Evolutionary conservation across 2,888 invertebrate genomes (phyloP).

Genomic region (Brachypterus glaber): DNA sequence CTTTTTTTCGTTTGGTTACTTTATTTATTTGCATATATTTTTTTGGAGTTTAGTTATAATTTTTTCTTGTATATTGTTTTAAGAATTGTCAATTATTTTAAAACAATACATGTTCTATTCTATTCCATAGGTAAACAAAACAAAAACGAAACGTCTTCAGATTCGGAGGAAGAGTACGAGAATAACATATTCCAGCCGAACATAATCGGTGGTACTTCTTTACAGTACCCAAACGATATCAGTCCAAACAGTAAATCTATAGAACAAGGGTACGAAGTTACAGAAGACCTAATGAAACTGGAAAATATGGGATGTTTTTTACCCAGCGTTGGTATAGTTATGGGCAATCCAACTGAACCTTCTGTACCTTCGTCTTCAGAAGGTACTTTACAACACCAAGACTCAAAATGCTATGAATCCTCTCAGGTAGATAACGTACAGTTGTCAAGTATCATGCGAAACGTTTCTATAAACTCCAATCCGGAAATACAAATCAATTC

Average conservation of each 20-base stretch:
- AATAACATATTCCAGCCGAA: slow-evolving; percentile 44
- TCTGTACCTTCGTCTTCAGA: slow-evolving; percentile 18
- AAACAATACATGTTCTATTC: too few species aligned
- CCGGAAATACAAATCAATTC: slow-evolving; percentile 39
- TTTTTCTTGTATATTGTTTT: too few species aligned
- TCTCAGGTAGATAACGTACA: slow-evolving; percentile 38
- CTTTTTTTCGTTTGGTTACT: too few species aligned
- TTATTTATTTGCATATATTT: too few species aligned
- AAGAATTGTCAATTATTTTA: too few species aligned
- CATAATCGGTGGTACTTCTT: slow-evolving; percentile 22
- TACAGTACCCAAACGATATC: slow-evolving; percentile 25
- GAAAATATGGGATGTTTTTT: slow-evolving; percentile 44
- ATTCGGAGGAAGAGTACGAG: slow-evolving; percentile 56
- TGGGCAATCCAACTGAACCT: slow-evolving; percentile 35
- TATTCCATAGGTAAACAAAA: slow-evolving; percentile 19
- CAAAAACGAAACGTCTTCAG: slow-evolving; percentile 43
- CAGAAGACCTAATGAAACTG: slow-evolving; percentile 24
- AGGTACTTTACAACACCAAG: slow-evolving; percentile 39
- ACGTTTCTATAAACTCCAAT: slow-evolving; percentile 30
- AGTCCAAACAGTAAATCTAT: slow-evolving; percentile 22
- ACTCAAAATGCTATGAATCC: slow-evolving; percentile 36
- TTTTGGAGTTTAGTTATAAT: too few species aligned
- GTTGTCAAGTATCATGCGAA: slow-evolving; percentile 39
- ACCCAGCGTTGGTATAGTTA: slow-evolving; percentile 57
- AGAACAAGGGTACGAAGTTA: slow-evolving; percentile 25